These are phyloP conservation scores for Holacanthus passer DNA, from an alignment of 2,113 vertebrate species.

Conservation along the genomic window DNA sequence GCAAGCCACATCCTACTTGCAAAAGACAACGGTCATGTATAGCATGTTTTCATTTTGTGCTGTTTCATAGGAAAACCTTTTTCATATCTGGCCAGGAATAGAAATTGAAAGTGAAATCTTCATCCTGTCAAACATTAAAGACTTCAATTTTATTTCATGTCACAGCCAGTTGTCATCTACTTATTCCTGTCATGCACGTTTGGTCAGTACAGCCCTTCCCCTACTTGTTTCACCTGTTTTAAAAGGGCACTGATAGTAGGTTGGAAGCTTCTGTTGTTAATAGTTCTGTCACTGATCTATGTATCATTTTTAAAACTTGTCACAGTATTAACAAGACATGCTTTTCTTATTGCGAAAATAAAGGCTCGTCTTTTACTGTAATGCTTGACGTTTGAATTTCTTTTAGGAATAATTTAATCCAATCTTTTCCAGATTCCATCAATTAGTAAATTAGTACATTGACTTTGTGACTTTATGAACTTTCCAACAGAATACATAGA, in stretches of 20 bases:
- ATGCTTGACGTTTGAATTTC: not conserved
- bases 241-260: constrained; percentile 11
- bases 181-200: constrained; percentile 55
- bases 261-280: constrained; percentile 28
- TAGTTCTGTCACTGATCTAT: constrained; percentile 50
- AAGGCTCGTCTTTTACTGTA: constrained; percentile 75
- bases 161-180: constrained; percentile 22
- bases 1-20: not conserved
- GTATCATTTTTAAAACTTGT: constrained; percentile 64
- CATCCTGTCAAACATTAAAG: not conserved
- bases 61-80: constrained; percentile 12
- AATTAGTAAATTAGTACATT: not conserved
- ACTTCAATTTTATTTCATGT: not conserved
- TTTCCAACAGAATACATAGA: no score
- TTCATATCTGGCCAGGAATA: not conserved
- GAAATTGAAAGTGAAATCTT: not conserved
- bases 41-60: not conserved
- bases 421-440: not conserved
- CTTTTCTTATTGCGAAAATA: constrained; percentile 75
- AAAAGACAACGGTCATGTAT: constrained; percentile 21
- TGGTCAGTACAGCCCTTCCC: constrained; percentile 41
- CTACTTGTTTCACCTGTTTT: constrained; percentile 59
- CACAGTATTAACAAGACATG: constrained; percentile 59
- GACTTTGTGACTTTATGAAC: not conserved
- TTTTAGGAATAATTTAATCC: no score